Evolutionary conservation across 2,797 vertebrate species (phyloP), one percentile per base, ranked within the genome.

Genomic region (Lagocephalus sceleratus): DNA sequence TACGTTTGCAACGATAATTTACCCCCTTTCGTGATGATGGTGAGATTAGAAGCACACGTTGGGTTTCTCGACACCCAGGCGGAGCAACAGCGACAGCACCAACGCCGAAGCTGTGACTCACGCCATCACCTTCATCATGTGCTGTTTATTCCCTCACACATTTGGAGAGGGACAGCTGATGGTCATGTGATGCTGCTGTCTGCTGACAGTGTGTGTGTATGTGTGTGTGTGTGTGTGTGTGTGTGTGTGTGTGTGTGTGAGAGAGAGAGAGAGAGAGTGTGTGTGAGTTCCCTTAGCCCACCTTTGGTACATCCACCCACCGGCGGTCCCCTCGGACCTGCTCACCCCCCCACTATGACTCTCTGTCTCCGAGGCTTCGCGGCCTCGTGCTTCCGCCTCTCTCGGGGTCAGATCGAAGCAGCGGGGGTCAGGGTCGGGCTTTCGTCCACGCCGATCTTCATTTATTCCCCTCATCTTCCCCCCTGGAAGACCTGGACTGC

Each of bases 311-410:
- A 68, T 58, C 69, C 46, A 54, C 32, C 47, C 54, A 59, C 53
- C 15, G 20, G 63, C 55, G 48, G 39, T 63, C 17, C 66, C 60
- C 12, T 16, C 51, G 58, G 65, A 70, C 66, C 57, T 52, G 40
- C 38, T 71, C 73, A 81, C 68, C 44, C 48, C 53, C 66, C 79
- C 78, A 78, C 60, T 50, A 17, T n/a, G n/a, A n/a, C n/a, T n/a
- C n/a, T n/a, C n/a, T n/a, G n/a, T n/a, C n/a, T n/a, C n/a, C n/a
- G n/a, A n/a, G n/a, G n/a, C n/a, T n/a, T n/a, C n/a, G n/a, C n/a
- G n/a, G n/a, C n/a, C n/a, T n/a, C n/a, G n/a, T n/a, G n/a, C n/a
- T n/a, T n/a, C n/a, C n/a, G n/a, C n/a, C n/a, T n/a, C n/a, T n/a
- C n/a, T n/a, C n/a, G n/a, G n/a, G n/a, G n/a, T n/a, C n/a, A n/a